Evolutionary conservation across 1,140 invertebrate species (phyloP).

Genomic region (Nasonia vitripennis): DNA sequence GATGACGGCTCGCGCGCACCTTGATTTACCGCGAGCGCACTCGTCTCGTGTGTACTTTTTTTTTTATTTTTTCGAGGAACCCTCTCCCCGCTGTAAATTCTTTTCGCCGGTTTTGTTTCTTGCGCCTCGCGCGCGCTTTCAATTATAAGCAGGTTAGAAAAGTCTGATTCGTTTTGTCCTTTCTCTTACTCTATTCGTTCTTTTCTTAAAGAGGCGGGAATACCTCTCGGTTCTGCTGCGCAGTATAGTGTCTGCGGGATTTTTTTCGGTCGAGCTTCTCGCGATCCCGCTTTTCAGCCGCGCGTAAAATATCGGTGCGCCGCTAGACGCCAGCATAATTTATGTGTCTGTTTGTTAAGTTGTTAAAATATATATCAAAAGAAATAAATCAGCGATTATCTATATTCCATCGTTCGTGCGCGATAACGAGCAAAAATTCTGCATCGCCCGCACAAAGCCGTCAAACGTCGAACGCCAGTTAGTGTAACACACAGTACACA

Average conservation of each 20-base stretch:
- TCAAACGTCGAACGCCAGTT: background rate
- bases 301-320: background rate
- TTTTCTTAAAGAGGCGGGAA: background rate
- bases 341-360: slow-evolving; percentile 42
- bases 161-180: slow-evolving; percentile 17
- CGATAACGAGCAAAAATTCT: background rate
- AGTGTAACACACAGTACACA: background rate
- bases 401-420: background rate
- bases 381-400: background rate
- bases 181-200: background rate
- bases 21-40: slow-evolving; percentile 41
- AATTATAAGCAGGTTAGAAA: slow-evolving; percentile 50
- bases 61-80: background rate
- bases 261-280: background rate
- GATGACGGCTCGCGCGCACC: slow-evolving; percentile 29
- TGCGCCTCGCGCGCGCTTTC: slow-evolving; percentile 23
- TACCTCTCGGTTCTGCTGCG: background rate
- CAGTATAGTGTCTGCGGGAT: background rate
- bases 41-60: background rate
- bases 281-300: background rate
- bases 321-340: slow-evolving; percentile 38
- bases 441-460: background rate
- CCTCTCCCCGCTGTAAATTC: background rate
- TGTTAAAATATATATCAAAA: slow-evolving; percentile 1
- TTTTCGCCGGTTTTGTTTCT: slow-evolving; percentile 33